phyloP scores from a whole-genome alignment of 2,113 vertebrate genomes.

The Archilochus colubris region DNA sequence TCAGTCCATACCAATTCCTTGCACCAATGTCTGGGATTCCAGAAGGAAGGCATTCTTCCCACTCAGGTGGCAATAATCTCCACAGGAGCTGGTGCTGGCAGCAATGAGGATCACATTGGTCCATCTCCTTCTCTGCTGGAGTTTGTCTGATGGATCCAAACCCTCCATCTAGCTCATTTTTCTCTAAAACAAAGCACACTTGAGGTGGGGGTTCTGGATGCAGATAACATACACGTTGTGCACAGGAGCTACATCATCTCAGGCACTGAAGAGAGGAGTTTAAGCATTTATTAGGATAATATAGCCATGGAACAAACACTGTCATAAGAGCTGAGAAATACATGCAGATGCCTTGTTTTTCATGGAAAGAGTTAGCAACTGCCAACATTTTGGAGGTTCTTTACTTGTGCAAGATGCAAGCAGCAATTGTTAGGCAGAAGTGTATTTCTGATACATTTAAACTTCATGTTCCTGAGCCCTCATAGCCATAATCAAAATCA shows the following conservation, averaged over 20 bases:
- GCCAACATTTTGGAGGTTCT: background rate
- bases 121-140: background rate
- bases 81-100: background rate
- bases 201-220: background rate
- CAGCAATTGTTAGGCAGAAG: background rate
- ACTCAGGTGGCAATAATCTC: background rate
- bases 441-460: background rate
- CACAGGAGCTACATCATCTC: background rate
- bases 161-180: background rate
- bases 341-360: background rate
- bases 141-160: background rate
- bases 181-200: background rate
- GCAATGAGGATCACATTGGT: background rate
- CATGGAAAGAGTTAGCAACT: background rate
- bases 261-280: background rate
- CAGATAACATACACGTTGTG: background rate
- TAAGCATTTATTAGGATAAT: background rate
- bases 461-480: background rate
- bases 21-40: rapidly evolving
- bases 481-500: background rate
- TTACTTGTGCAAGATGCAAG: background rate
- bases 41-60: background rate
- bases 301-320: background rate
- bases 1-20: background rate
- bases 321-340: background rate